phyloP scores from a whole-genome alignment of 1,140 invertebrate genomes.

The Papilio polytes region DNA sequence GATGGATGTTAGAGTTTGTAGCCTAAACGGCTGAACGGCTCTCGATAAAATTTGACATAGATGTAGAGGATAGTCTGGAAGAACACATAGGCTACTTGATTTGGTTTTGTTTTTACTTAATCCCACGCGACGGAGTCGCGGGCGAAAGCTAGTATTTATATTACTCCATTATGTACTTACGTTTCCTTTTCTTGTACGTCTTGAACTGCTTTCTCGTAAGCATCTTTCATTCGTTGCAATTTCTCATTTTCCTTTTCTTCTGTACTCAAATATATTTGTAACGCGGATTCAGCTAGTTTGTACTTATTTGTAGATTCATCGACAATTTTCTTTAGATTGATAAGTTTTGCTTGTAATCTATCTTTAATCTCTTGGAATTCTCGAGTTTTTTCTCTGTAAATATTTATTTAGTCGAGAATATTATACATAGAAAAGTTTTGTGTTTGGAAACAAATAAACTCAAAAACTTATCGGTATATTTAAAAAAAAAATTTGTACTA shows the following conservation, averaged over 20 bases:
- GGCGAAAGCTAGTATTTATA: too few relatives aligned
- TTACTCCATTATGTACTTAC: constrained; percentile 56
- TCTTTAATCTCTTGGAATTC: constrained; percentile 88
- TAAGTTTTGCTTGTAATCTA: constrained; percentile 86
- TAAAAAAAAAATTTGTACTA: background rate
- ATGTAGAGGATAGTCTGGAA: too few relatives aligned
- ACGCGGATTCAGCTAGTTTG: constrained; percentile 91
- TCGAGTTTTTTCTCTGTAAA: constrained; percentile 82
- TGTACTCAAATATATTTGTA: constrained; percentile 91
- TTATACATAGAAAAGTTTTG: too few relatives aligned
- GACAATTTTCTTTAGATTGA: constrained; percentile 88
- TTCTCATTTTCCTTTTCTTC: constrained; percentile 91
- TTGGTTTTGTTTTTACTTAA: too few relatives aligned
- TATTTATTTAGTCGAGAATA: background rate
- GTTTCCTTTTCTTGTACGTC: constrained; percentile 81
- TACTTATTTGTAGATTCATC: constrained; percentile 90
- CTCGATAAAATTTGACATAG: too few relatives aligned
- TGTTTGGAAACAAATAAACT: too few relatives aligned
- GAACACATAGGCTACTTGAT: too few relatives aligned
- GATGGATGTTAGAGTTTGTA: too few relatives aligned
- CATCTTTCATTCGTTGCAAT: constrained; percentile 85
- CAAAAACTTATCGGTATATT: background rate
- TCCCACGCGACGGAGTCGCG: too few relatives aligned
- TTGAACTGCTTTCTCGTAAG: constrained; percentile 58
- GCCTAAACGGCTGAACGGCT: too few relatives aligned